phyloP scores from a whole-genome alignment of 1,140 invertebrate genomes.

The Paraescarpia echinospica region DNA sequence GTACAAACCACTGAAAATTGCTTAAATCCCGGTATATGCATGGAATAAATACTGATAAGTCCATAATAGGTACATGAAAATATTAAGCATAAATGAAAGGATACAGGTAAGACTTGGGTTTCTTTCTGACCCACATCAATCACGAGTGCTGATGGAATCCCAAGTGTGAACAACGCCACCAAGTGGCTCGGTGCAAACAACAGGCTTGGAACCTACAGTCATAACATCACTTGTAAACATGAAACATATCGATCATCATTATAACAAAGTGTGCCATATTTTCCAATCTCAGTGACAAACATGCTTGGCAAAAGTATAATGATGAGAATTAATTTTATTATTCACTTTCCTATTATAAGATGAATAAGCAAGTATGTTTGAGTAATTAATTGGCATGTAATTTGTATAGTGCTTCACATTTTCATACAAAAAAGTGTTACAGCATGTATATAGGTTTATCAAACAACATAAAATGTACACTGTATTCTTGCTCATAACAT shows the following conservation, averaged over 20 bases:
- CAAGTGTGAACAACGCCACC: conserved; percentile 76
- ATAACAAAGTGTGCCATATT: too few relatives aligned
- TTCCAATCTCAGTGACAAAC: not conserved
- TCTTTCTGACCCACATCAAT: conserved; percentile 86
- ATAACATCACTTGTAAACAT: not conserved
- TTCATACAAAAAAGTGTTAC: not conserved
- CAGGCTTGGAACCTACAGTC: conserved; percentile 65
- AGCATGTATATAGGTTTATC: not conserved
- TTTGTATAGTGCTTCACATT: not conserved
- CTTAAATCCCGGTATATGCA: not conserved
- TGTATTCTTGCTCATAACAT: not conserved
- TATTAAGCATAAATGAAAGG: not conserved
- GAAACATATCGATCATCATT: too few relatives aligned
- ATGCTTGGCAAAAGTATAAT: not conserved
- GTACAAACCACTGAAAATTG: too few relatives aligned
- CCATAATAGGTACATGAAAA: not conserved
- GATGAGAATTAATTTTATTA: not conserved
- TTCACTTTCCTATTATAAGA: not conserved
- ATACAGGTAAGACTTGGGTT: conserved; percentile 76
- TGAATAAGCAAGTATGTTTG: not conserved
- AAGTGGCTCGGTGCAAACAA: conserved; percentile 78
- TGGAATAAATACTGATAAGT: not conserved
- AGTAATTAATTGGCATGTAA: not conserved
- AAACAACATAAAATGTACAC: not conserved
- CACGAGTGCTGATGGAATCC: conserved; percentile 76